These are phyloP conservation scores for Thunnus albacares DNA, from an alignment of 2,797 vertebrate genomes.

Conservation along the genomic window DNA sequence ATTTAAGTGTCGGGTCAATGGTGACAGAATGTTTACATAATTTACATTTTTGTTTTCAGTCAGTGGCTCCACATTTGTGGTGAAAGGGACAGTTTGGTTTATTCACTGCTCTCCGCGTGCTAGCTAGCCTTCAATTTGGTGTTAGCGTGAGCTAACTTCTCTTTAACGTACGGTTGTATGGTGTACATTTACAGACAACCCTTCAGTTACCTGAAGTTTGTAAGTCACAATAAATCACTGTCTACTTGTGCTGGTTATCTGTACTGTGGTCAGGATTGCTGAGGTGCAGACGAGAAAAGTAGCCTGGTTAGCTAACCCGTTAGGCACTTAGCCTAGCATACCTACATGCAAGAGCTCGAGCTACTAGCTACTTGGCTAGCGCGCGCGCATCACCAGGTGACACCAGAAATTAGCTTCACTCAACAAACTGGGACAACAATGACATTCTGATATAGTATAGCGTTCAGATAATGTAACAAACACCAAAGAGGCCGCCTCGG, in stretches of 20 bases:
- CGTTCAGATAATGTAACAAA: not conserved
- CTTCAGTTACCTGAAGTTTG: not conserved
- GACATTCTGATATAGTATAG: rapidly evolving
- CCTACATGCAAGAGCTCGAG: constrained; percentile 32
- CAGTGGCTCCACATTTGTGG: not conserved
- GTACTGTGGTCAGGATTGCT: not conserved
- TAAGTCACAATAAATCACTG: not conserved
- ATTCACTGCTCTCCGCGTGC: constrained; percentile 61
- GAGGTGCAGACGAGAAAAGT: constrained; percentile 4
- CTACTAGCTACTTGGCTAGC: constrained; percentile 54
- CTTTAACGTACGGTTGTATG: not conserved
- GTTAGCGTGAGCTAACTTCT: constrained; percentile 36
- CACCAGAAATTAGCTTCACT: not conserved
- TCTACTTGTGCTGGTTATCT: not conserved
- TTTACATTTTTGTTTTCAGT: not conserved
- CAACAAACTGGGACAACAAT: not conserved
- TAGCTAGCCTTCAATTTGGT: constrained; percentile 16
- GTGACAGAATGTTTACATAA: not conserved
- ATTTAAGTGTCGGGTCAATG: rapidly evolving
- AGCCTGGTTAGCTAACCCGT: constrained; percentile 23
- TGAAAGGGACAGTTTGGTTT: not conserved
- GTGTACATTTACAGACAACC: not conserved
- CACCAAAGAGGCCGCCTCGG: not conserved
- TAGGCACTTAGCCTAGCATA: constrained; percentile 57
- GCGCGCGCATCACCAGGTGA: constrained; percentile 57